Percentiles rank a stretch among this genome's conserved stretches.
Evolutionary conservation across 64 coral and sea anemone species (phyloP).

Genomic region (Montipora efflorescens): DNA sequence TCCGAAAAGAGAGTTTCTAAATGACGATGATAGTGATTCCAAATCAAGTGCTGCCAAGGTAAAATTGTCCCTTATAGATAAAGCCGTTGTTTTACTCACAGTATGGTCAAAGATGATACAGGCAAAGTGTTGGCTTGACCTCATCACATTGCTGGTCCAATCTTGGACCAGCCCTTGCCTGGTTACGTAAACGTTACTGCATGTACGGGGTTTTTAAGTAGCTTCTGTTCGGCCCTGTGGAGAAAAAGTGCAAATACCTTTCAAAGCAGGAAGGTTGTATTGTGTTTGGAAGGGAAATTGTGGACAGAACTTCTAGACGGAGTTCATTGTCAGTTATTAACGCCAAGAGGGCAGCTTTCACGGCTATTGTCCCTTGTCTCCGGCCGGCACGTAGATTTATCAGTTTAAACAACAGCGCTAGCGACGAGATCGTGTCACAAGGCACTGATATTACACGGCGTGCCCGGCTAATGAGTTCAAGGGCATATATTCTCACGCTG

Average conservation of each 20-base stretch:
- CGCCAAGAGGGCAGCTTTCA: not conserved
- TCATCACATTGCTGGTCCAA: too few species aligned
- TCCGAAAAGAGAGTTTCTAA: conserved; percentile 97
- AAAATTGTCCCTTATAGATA: not conserved
- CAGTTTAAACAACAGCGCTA: not conserved
- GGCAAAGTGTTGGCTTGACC: not conserved
- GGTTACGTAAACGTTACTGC: not conserved
- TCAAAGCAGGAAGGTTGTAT: not conserved
- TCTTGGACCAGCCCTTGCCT: not conserved
- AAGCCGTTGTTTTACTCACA: too few species aligned
- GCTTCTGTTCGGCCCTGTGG: not conserved
- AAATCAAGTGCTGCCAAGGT: conserved; percentile 95
- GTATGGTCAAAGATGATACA: not conserved
- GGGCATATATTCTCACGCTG: not conserved
- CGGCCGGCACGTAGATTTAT: too few species aligned
- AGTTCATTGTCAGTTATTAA: not conserved
- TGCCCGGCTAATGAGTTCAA: not conserved
- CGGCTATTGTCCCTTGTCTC: not conserved
- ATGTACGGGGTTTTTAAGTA: not conserved
- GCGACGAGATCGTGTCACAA: too few species aligned
- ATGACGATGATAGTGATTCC: conserved; percentile 96
- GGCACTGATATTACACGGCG: too few species aligned
- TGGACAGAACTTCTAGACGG: not conserved
- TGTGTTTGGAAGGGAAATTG: not conserved
- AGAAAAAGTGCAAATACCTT: not conserved